Percentiles rank a stretch among this genome's conserved stretches.
Evolutionary conservation across 1,140 invertebrate species (phyloP).

Genomic region (Lucilia cuprina): DNA sequence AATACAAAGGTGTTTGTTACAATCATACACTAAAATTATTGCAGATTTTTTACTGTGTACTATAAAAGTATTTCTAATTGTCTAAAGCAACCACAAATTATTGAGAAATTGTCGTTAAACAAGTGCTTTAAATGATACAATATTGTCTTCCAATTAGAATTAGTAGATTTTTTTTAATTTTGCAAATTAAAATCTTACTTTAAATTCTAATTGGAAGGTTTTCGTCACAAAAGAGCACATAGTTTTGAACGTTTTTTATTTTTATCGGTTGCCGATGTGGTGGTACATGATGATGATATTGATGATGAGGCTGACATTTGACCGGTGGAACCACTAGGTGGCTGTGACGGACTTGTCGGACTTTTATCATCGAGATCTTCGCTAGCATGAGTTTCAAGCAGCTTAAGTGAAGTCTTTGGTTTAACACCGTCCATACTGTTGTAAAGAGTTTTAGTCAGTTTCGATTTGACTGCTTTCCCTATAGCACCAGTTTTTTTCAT

Average conservation of each 20-base stretch:
- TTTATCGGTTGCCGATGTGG: slow-evolving; percentile 47
- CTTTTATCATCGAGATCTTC: slow-evolving; percentile 60
- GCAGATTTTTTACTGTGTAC: no score
- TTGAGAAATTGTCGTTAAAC: not conserved
- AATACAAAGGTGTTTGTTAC: no score
- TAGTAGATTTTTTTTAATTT: not conserved
- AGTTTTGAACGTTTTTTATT: slow-evolving; percentile 61
- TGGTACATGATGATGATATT: slow-evolving; percentile 49
- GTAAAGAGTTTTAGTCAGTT: slow-evolving; percentile 60
- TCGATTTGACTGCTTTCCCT: slow-evolving; percentile 58
- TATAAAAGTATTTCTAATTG: no score
- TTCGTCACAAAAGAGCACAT: slow-evolving; percentile 62
- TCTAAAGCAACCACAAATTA: not conserved
- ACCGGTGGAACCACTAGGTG: slow-evolving; percentile 32
- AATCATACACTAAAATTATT: no score
- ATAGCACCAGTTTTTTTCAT: slow-evolving; percentile 58
- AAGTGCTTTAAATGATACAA: not conserved
- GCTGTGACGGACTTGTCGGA: slow-evolving; percentile 55
- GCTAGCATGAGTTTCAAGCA: slow-evolving; percentile 56
- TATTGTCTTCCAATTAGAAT: slow-evolving; percentile 21
- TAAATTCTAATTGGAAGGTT: slow-evolving; percentile 61
- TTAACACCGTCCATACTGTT: slow-evolving; percentile 61
- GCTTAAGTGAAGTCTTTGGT: slow-evolving; percentile 56
- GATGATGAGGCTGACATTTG: slow-evolving; percentile 43
- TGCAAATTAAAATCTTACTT: not conserved